These are phyloP conservation scores for Protobothrops flavoviridis DNA, from an alignment of 2,113 vertebrate genomes.

Conservation along the genomic window DNA sequence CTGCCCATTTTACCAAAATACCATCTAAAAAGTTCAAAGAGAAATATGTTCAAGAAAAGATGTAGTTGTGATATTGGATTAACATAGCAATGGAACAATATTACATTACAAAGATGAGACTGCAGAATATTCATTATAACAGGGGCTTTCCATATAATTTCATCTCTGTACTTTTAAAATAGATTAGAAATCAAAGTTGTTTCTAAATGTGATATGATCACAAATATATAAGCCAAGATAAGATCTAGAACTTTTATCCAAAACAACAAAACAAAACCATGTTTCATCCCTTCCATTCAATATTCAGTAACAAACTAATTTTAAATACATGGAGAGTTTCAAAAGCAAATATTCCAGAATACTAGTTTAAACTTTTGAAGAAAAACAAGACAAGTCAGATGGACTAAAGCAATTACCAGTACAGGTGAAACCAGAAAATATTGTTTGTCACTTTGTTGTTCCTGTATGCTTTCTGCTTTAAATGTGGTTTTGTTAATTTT, in stretches of 20 bases:
- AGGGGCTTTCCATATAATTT: neutral
- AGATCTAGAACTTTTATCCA: neutral
- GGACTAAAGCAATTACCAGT: neutral
- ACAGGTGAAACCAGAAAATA: neutral
- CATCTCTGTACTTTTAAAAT: neutral
- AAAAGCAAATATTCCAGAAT: neutral
- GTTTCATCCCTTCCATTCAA: neutral
- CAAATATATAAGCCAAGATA: neutral
- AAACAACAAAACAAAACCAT: neutral
- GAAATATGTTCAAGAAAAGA: neutral
- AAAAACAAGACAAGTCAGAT: neutral
- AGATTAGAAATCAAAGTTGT: neutral
- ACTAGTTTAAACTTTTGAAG: neutral
- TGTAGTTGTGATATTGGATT: neutral
- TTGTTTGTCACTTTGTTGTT: neutral
- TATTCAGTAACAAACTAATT: neutral
- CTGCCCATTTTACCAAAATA: slow-evolving; percentile 99
- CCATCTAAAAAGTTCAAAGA: slow-evolving; percentile 80
- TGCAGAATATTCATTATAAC: neutral
- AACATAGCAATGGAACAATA: neutral
- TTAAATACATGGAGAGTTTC: neutral
- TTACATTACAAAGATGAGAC: neutral
- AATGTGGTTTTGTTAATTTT: neutral
- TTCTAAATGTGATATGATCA: neutral
- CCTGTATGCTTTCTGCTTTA: neutral